Conservation (phyloP, 37 sponge, comb jelly and placozoan species). For the Axinella damicornis region DNA sequence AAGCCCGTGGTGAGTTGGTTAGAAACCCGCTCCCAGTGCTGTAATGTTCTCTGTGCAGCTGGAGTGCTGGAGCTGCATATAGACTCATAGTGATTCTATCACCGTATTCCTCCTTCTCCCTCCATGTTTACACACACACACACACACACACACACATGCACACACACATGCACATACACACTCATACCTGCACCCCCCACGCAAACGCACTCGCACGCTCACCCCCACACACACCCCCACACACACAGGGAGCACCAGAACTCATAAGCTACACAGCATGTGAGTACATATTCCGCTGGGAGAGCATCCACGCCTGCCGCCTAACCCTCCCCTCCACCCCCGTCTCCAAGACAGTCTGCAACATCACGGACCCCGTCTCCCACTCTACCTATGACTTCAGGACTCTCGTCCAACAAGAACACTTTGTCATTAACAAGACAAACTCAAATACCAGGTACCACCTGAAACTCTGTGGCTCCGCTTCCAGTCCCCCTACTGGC, state of each 20-base stretch:
- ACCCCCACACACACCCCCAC: background rate
- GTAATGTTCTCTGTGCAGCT: too few species aligned
- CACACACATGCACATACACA: too few species aligned
- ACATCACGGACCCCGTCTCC: constrained; percentile 28
- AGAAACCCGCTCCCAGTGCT: too few species aligned
- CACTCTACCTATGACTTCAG: constrained; percentile 11
- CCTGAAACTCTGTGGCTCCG: constrained; percentile 53
- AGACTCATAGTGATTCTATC: too few species aligned
- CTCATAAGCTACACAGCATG: constrained; percentile 29
- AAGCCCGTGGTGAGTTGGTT: constrained; percentile 29
- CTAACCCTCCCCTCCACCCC: constrained; percentile 15
- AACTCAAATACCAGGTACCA: constrained; percentile 14
- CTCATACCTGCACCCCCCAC: too few species aligned
- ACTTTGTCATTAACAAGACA: background rate
- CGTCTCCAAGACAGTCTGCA: constrained; percentile 26
- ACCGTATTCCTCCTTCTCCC: too few species aligned
- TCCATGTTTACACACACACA: too few species aligned
- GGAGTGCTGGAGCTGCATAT: too few species aligned
- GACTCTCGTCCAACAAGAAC: constrained; percentile 1
- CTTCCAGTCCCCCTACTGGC: background rate
- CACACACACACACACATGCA: too few species aligned
- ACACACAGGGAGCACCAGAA: constrained; percentile 28
- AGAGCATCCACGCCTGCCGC: constrained; percentile 55
- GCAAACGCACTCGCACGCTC: too few species aligned
- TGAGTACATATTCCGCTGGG: constrained; percentile 47